A percentile compares a stretch with the other conserved stretches of the same genome.
These are phyloP conservation scores for Wasmannia auropunctata DNA, from an alignment of 1,140 invertebrate species.

Conservation along the genomic window DNA sequence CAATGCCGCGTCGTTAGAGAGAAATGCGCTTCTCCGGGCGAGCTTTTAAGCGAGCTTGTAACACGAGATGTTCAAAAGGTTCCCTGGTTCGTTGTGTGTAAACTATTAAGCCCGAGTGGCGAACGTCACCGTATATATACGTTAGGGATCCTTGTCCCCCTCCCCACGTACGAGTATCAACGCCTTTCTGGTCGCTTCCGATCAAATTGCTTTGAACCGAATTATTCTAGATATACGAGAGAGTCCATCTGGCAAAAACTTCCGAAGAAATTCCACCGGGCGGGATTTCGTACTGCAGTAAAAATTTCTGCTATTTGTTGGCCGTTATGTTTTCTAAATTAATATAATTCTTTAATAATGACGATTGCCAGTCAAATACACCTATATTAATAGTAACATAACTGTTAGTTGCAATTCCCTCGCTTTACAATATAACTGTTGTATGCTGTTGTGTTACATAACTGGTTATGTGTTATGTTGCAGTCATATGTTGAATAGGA, in stretches of 20 bases:
- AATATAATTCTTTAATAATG: background rate
- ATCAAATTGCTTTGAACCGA: background rate
- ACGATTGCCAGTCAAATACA: no score
- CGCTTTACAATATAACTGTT: no score
- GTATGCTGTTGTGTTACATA: no score
- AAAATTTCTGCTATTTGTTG: background rate
- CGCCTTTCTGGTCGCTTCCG: constrained; percentile 6
- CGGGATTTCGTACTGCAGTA: background rate
- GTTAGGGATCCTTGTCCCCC: constrained; percentile 32
- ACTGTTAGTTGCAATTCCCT: no score
- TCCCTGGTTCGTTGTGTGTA: constrained; percentile 34
- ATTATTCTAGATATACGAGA: background rate
- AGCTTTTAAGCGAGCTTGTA: background rate
- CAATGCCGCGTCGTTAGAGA: no score
- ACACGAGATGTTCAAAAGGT: background rate
- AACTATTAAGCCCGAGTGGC: constrained; percentile 40
- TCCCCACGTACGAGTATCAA: background rate
- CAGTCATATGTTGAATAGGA: no score
- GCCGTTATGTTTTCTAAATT: background rate
- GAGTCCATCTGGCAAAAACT: no score
- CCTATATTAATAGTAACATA: no score
- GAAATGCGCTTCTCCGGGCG: background rate
- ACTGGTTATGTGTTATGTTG: no score
- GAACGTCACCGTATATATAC: constrained; percentile 17
- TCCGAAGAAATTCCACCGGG: background rate